Base-by-base conservation (phyloP, 2,888 invertebrate species). In the Netelia melanura region DNA sequence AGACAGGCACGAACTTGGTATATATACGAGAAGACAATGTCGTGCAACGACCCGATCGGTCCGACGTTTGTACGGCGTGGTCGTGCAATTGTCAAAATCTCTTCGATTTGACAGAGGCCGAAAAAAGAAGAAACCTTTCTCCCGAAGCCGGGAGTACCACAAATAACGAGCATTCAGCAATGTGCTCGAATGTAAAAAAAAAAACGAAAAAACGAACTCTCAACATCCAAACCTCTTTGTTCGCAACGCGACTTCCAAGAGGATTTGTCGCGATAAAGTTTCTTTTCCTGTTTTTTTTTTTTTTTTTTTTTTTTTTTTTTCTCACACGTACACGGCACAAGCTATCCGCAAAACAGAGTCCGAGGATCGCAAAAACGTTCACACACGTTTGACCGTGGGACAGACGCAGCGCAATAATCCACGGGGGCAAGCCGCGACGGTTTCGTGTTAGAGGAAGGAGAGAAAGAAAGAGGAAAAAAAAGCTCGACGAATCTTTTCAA, bases 41-140 rank as follows among this genome's bases (percentile, higher is more conserved):
- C 81, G 84, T 70, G 72, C 62, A 84, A 78, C 74, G 78, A 78
- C 70, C 84, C 72, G 67, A 58, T 58, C 58, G 58, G 76, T 56
- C 74, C 65, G 54, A 80, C 65, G 72, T 80, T 58, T 38, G 54
- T 48, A 68, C 77, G 67, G 78, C 83, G 72, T 78, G 83, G 67
- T 30, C 54, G 71, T 23, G 44, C 14, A 74, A 81, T 83, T 78
- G 83, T 83, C 77, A 83, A 83, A 70, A 82, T 64, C 21, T 25
- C n/a, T 76, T 25, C 14, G 21, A 68, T 68, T 78, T 83, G 83
- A 78, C 83, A 83, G 83, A 48, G 64, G 21, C 44, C 17, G 25
- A 79, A 62, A 68, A 3, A 48, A 25, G 48, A 21, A 62, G 43
- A 58, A 21, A 21, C 21, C 21, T 21, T 64, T 23, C 10, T 23